A percentile compares a stretch with the other conserved stretches of the same genome.
phyloP scores from a whole-genome alignment of 2,797 vertebrate genomes.

The Crocodylus rhombifer region DNA sequence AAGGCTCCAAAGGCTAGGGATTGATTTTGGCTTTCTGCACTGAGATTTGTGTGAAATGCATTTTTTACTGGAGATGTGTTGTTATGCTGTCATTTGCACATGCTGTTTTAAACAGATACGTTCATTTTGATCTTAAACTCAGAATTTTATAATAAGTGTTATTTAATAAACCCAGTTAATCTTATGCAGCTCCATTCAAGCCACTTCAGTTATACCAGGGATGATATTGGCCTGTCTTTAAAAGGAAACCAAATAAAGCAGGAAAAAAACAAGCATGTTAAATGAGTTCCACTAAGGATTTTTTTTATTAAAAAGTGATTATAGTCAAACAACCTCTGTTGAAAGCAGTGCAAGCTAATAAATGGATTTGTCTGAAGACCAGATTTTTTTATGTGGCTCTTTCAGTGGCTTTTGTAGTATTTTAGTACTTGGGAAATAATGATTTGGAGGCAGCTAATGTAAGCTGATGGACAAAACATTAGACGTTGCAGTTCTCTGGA shows the following conservation, averaged over 20 bases:
- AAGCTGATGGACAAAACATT: slow-evolving; percentile 1
- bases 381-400: slow-evolving; percentile 68
- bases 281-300: neutral
- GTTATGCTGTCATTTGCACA: fast-evolving
- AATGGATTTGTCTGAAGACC: slow-evolving; percentile 63
- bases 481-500: neutral
- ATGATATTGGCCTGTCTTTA: neutral
- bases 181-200: neutral
- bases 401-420: slow-evolving; percentile 73
- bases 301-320: neutral
- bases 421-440: slow-evolving; percentile 56
- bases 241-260: slow-evolving; percentile 14
- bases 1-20: neutral
- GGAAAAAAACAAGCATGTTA: neutral
- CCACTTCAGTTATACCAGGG: neutral
- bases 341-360: slow-evolving; percentile 65
- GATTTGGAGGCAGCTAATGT: slow-evolving; percentile 2
- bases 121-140: neutral
- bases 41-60: neutral
- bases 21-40: neutral
- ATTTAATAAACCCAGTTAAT: slow-evolving; percentile 4
- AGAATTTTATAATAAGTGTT: neutral
- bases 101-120: neutral
- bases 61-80: neutral
- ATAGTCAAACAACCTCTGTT: slow-evolving; percentile 27